phyloP scores from a whole-genome alignment of 2,797 vertebrate genomes.

The Chelon auratus region DNA sequence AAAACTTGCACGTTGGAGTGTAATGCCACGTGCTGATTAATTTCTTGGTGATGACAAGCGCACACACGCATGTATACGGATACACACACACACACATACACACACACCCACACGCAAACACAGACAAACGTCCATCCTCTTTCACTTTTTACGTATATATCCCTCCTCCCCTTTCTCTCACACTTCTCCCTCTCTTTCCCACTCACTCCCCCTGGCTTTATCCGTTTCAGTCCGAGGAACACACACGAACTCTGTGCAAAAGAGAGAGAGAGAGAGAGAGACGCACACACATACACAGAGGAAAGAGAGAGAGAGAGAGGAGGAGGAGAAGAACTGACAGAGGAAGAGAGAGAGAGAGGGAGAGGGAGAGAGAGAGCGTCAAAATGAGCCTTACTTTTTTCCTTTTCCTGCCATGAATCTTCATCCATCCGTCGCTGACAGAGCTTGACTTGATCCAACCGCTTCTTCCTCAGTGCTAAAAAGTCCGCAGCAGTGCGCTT shows the following conservation, averaged over 20 bases:
- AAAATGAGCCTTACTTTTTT: slow-evolving; percentile 81
- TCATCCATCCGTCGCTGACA: slow-evolving; percentile 82
- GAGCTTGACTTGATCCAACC: slow-evolving; percentile 85
- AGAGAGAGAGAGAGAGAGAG: slow-evolving; percentile 43
- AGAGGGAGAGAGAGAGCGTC: slow-evolving; percentile 45
- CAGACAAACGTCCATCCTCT: slow-evolving; percentile 70
- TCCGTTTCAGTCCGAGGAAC: slow-evolving; percentile 75
- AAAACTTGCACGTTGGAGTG: slow-evolving; percentile 74
- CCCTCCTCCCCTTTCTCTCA: slow-evolving; percentile 73
- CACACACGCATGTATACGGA: slow-evolving; percentile 44
- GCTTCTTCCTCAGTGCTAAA: slow-evolving; percentile 82
- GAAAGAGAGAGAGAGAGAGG: slow-evolving; percentile 22
- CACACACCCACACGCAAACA: slow-evolving; percentile 27
- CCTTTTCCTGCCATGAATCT: slow-evolving; percentile 77
- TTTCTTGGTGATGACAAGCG: slow-evolving; percentile 84
- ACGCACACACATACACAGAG: slow-evolving; percentile 44
- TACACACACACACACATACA: slow-evolving; percentile 14
- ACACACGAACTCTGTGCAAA: slow-evolving; percentile 75
- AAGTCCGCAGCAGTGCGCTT: slow-evolving; percentile 81
- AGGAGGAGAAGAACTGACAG: slow-evolving; percentile 19
- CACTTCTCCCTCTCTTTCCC: slow-evolving; percentile 65
- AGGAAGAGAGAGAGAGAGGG: slow-evolving; percentile 34
- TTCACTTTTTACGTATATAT: slow-evolving; percentile 75
- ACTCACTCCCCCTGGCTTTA: slow-evolving; percentile 72
- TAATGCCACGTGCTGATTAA: slow-evolving; percentile 84